A percentile compares a stretch with the other conserved stretches of the same genome.
Conservation (phyloP, 2,113 vertebrate species). For the Dolichallabes microphthalmus region DNA sequence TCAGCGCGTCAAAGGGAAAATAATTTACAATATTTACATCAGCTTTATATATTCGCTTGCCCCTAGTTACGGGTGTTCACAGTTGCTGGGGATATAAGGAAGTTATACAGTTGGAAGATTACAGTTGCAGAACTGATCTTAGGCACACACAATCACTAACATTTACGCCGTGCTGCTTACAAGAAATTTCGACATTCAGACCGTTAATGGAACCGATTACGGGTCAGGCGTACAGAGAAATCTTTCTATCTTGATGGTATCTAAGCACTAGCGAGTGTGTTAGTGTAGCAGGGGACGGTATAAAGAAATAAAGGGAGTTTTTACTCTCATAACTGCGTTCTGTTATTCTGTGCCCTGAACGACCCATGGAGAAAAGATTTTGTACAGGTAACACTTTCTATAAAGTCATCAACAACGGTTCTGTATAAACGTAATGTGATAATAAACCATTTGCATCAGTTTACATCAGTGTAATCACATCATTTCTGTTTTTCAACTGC, state of each 20-base stretch:
- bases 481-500: constrained; percentile 10
- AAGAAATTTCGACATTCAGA: no score
- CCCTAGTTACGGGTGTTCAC: constrained; percentile 78
- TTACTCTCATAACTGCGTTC: no score
- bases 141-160: neutral
- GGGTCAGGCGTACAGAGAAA: no score
- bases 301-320: no score
- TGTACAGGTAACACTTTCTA: neutral
- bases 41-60: constrained; percentile 73
- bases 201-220: no score
- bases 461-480: constrained; percentile 26
- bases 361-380: neutral
- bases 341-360: no score
- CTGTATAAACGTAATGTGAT: constrained; percentile 17
- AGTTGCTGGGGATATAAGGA: constrained; percentile 83
- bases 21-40: constrained; percentile 1
- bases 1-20: neutral
- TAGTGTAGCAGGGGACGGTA: no score
- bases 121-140: constrained; percentile 62
- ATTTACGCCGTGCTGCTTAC: neutral
- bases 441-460: constrained; percentile 27
- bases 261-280: no score
- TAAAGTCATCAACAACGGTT: neutral
- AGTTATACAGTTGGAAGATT: constrained; percentile 74
- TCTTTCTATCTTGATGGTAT: no score